phyloP scores from a whole-genome alignment of 2,113 vertebrate genomes.

The Ceyx cyanopectus region DNA sequence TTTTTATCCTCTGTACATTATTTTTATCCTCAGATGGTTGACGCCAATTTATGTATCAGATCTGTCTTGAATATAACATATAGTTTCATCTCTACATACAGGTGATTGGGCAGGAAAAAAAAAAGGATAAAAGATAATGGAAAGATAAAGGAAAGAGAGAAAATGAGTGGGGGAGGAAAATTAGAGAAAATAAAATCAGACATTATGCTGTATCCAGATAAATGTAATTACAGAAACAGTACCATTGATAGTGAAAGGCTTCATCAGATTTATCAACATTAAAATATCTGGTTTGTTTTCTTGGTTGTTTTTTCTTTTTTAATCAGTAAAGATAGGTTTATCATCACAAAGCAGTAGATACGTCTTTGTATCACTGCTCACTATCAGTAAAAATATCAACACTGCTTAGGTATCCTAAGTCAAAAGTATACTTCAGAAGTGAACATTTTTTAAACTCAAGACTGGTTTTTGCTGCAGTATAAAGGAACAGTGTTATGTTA shows the following conservation, averaged over 20 bases:
- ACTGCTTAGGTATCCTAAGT: not conserved
- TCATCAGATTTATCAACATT: not conserved
- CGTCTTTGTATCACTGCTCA: not conserved
- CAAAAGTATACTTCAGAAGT: not conserved
- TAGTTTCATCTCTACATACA: not conserved
- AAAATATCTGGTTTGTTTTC: not conserved
- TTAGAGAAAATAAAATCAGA: not conserved
- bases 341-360: not conserved
- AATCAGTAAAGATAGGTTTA: not conserved
- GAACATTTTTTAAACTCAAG: not conserved
- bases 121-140: not conserved
- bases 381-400: not conserved
- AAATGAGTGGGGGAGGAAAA: not conserved
- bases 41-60: not conserved
- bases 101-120: not conserved
- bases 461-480: not conserved
- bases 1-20: not conserved
- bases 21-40: not conserved
- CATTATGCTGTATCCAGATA: not conserved
- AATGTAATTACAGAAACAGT: not conserved
- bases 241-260: not conserved
- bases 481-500: not conserved
- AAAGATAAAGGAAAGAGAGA: not conserved
- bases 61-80: not conserved
- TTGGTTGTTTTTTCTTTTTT: not conserved